Percentiles rank a stretch among this genome's conserved stretches.
Evolutionary conservation across 2,113 vertebrate species (phyloP).

Genomic region (Gambusia affinis): DNA sequence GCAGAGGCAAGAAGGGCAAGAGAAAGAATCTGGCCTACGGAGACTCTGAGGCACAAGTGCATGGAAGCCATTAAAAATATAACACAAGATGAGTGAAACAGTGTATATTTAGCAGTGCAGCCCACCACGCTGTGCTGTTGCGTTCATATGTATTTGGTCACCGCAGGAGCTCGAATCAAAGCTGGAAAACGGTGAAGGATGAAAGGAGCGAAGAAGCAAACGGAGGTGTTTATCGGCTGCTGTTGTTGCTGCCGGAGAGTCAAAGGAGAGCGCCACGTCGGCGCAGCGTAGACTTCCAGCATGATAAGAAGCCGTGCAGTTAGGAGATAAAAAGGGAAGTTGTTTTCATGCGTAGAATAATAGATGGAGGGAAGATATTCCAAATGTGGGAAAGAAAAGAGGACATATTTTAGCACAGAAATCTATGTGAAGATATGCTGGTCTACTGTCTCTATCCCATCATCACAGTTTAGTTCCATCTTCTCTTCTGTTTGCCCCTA

Average conservation of each 20-base stretch:
- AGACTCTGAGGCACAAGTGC: conserved; percentile 63
- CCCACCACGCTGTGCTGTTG: conserved; percentile 5
- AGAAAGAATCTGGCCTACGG: conserved; percentile 62
- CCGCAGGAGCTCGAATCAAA: conserved; percentile 59
- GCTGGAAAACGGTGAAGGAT: conserved; percentile 26
- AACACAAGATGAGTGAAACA: conserved; percentile 64
- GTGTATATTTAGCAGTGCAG: conserved; percentile 63
- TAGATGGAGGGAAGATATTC: conserved; percentile 46
- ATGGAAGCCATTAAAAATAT: conserved; percentile 67
- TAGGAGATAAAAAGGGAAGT: conserved; percentile 44
- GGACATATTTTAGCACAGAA: conserved; percentile 54
- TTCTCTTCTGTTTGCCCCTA: conserved; percentile 44
- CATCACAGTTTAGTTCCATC: conserved; percentile 47
- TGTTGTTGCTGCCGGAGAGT: conserved; percentile 37
- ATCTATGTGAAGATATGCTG: conserved; percentile 56
- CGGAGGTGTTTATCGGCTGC: conserved; percentile 45
- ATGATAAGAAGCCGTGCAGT: conserved; percentile 62
- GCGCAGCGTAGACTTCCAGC: conserved; percentile 35
- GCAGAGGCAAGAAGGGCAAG: conserved; percentile 52
- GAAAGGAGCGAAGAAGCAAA: conserved; percentile 28
- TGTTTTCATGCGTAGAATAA: conserved; percentile 48
- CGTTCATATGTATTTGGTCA: conserved; percentile 45
- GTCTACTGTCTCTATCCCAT: conserved; percentile 32
- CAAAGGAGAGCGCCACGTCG: conserved; percentile 35
- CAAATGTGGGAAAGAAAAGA: conserved; percentile 48